Conservation (phyloP, 2,888 invertebrate genomes). For the Hofmannophila pseudospretella region DNA sequence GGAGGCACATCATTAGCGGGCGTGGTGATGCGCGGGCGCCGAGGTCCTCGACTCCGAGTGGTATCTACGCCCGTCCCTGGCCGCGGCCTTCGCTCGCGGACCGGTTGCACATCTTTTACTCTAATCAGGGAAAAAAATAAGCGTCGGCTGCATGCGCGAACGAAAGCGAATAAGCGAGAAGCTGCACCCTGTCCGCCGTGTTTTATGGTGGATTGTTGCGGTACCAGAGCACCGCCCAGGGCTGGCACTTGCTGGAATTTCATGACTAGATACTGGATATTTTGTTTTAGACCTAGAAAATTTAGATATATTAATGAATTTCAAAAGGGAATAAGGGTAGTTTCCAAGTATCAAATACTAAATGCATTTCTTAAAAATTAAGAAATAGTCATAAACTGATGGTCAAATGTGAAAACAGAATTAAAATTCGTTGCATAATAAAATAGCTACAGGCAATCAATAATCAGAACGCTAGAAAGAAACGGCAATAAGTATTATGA, state of each 20-base stretch:
- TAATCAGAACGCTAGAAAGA: too few relatives aligned
- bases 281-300: too few relatives aligned
- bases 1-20: slow-evolving; percentile 68
- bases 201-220: slow-evolving; percentile 66
- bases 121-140: slow-evolving; percentile 71
- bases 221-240: slow-evolving; percentile 42
- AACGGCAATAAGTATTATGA: too few relatives aligned
- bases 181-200: slow-evolving; percentile 51
- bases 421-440: not conserved
- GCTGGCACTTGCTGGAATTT: slow-evolving; percentile 18
- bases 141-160: slow-evolving; percentile 56
- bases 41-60: slow-evolving; percentile 32
- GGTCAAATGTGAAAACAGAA: not conserved
- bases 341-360: too few relatives aligned
- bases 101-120: slow-evolving; percentile 75
- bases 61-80: slow-evolving; percentile 44
- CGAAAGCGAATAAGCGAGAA: slow-evolving; percentile 65
- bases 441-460: too few relatives aligned
- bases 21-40: slow-evolving; percentile 33
- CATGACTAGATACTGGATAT: too few relatives aligned
- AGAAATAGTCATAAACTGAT: too few relatives aligned
- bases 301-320: too few relatives aligned
- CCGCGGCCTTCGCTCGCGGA: slow-evolving; percentile 66
- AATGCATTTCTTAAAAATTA: too few relatives aligned
- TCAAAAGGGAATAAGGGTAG: too few relatives aligned